Evolutionary conservation across 1,140 invertebrate genomes (phyloP), one percentile per base, ranked within the genome.

Genomic region (Saxidomus purpurata): DNA sequence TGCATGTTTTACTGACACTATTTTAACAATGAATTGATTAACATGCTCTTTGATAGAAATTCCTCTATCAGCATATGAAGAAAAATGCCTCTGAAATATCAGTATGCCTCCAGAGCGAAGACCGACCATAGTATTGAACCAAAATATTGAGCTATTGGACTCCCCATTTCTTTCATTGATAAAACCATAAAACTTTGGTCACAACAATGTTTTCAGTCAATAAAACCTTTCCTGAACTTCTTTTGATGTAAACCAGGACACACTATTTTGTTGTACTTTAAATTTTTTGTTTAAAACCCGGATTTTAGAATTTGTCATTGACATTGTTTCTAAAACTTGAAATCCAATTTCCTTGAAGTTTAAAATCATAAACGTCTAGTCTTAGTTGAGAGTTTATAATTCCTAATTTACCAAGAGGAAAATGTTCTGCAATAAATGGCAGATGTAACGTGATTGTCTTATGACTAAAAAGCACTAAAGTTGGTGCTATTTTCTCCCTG

Each of bases 171-270:
- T 55, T 55, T 79, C 76, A 79, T 79, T 79, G 76, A 79, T 79
- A 79, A 79, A 47, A 77, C 40, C 49, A 47, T 47, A 49, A 77
- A 77, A 77, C 74, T 77, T 77, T 77, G 74, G 74, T 77, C 74
- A 77, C 74, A 77, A 38, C 47, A 38, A 25, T 34, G 1, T 49
- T 22, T 31, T 52, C 19, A 17, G 47, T 79, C 76, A 79, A 79
- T 79, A 79, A 52, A 31, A 55, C n/a, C 25, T 63, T n/a, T 55
- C 59, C n/a, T 25, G n/a, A 28, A 63, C n/a, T 9, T 63, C 59
- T 63, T 28, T 11, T 9, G 59, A 63, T 63, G 15, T 63, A 63
- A 63, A 28, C n/a, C 6, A 36, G 31, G 11, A 31, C 4, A 67
- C 25, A 67, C 61, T 15, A 43, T 43, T 43, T 43, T 8, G 43